Evolutionary conservation across 1,140 invertebrate genomes (phyloP), one percentile per base, ranked within the genome.

Genomic region (Limonius californicus): DNA sequence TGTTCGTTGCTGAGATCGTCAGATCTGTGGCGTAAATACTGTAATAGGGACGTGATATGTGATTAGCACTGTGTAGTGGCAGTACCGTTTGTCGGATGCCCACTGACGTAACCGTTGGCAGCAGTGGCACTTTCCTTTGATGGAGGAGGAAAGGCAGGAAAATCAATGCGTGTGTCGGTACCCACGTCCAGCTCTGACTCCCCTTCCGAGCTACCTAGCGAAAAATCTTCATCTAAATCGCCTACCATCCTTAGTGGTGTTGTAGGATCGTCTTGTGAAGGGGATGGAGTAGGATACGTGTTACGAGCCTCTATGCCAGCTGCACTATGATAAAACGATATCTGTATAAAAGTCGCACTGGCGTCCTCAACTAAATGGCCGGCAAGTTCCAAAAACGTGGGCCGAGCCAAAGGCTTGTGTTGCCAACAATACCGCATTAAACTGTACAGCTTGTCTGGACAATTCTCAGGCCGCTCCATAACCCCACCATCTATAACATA

Each of bases 391-490:
- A 92, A 80, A 78, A 98, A 98, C 57, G 88, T 87, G 14, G 95
- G 95, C 54, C 95, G 79, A 19, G 80, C 78, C 19, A 81, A 80
- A 4, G 89, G 83, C 69, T 89, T 86, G 72, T 89, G 89, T 67
- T 86, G 83, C 95, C 95, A 99, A 72, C 94, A 97, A 42, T 82
- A 78, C 59, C 86, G 82, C 96, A 99, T 98, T 27, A 98, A 76
- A 54, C 62, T 68, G 76, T 93, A 95, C 68, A 98, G 78, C 68
- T 88, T 85, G 62, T 95, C 89, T 0, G 95, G 94, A 80, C 96
- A 98, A 72, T 95, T 92, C 73, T 94, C 92, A 0, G 96, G 96
- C 56, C 87, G 84, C 72, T 94, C 90, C 93, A 98, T 95, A 16
- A 94, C 86, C 20, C 90, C 90, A 8, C 93, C 92, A 63, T 92